phyloP scores from a whole-genome alignment of 2,888 invertebrate genomes.

The Aethes cnicana region DNA sequence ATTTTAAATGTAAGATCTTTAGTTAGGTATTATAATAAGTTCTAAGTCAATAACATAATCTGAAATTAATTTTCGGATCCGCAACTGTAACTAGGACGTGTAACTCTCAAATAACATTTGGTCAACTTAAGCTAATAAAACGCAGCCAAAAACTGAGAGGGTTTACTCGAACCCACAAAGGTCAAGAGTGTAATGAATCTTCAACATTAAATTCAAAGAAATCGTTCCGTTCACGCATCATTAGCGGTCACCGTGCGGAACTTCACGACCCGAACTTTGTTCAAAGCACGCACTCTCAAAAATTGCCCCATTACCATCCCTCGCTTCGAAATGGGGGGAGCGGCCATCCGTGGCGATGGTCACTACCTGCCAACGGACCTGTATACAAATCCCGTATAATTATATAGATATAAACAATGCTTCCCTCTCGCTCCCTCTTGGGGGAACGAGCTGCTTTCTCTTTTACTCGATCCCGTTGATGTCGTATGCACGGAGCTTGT shows the following conservation, averaged over 20 bases:
- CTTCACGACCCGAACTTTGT: slow-evolving; percentile 52
- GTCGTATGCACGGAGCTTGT: slow-evolving; percentile 62
- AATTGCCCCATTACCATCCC: slow-evolving; percentile 57
- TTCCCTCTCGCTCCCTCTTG: slow-evolving; percentile 63
- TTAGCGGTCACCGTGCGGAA: slow-evolving; percentile 66
- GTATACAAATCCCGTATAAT: slow-evolving; percentile 73
- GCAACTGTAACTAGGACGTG: too few species aligned
- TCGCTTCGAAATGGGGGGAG: slow-evolving; percentile 71
- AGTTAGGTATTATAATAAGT: too few species aligned
- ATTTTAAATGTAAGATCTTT: too few species aligned
- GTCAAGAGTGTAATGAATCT: slow-evolving; percentile 16
- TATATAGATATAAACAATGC: slow-evolving; percentile 65
- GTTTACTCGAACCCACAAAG: not conserved
- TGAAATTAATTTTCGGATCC: too few species aligned
- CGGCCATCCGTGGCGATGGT: slow-evolving; percentile 70
- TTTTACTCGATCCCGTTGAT: slow-evolving; percentile 67
- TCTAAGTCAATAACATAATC: too few species aligned
- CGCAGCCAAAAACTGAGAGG: too few species aligned
- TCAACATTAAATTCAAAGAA: slow-evolving; percentile 36
- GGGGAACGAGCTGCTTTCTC: slow-evolving; percentile 51
- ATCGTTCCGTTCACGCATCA: slow-evolving; percentile 66
- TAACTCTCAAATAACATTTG: too few species aligned
- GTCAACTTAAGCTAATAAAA: too few species aligned
- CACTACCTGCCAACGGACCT: slow-evolving; percentile 67
- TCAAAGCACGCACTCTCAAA: slow-evolving; percentile 57